Evolutionary conservation across 1,140 invertebrate genomes (phyloP).

Genomic region (Nomia melanderi): DNA sequence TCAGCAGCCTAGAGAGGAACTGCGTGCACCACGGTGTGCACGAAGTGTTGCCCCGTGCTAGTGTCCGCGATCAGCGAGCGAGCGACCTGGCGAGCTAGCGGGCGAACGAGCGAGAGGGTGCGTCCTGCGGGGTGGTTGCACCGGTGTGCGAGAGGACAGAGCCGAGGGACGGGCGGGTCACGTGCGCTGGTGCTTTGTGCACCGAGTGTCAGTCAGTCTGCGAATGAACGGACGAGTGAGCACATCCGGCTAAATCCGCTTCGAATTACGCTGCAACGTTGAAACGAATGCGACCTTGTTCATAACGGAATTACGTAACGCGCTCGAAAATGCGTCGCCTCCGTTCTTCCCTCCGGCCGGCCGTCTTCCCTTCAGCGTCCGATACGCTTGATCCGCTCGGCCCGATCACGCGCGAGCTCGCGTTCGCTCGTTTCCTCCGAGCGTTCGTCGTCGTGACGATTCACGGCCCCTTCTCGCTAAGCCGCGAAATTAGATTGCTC

Average conservation of each 20-base stretch:
- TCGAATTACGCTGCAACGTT: slow-evolving; percentile 46
- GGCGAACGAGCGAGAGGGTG: neutral
- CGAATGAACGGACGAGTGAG: slow-evolving; percentile 48
- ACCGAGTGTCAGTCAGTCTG: slow-evolving; percentile 52
- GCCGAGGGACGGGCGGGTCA: slow-evolving; percentile 17
- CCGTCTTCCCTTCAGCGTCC: no score
- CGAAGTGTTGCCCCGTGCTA: slow-evolving; percentile 26
- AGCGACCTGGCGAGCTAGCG: no score
- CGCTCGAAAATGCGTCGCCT: neutral
- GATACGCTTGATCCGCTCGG: neutral
- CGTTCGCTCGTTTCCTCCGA: no score
- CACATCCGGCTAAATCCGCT: slow-evolving; percentile 43
- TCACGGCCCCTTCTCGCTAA: no score
- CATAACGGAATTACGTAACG: slow-evolving; percentile 39
- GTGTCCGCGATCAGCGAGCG: neutral
- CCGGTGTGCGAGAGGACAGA: slow-evolving; percentile 8
- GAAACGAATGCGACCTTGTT: slow-evolving; percentile 42
- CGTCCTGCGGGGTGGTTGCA: neutral
- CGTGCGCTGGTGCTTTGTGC: slow-evolving; percentile 40
- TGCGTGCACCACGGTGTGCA: neutral
- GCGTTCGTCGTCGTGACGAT: no score
- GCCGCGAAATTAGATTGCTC: no score
- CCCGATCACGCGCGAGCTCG: no score
- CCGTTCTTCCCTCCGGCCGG: neutral
- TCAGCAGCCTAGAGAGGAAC: slow-evolving; percentile 24